Evolutionary conservation across 2,888 invertebrate species (phyloP), one percentile per base, ranked within the genome.

Genomic region (Ophioninae sp.): DNA sequence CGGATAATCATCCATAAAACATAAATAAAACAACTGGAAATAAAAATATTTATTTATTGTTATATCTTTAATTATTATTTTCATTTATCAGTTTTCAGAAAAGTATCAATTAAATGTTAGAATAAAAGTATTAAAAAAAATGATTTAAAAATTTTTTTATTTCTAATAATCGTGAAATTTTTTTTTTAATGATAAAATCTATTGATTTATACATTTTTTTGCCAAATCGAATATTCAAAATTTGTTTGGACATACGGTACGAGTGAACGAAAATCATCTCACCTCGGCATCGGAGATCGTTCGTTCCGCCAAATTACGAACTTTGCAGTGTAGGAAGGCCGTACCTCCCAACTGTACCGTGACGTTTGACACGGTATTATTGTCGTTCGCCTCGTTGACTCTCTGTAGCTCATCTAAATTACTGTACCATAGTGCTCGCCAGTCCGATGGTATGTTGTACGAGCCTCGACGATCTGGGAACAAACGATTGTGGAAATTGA

Each of bases 271-370:
- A n/a, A 62, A 73, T 2, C 85, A n/a, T 80, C 89, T 90, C 87
- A 93, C 93, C 92, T 93, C 93, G 67, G 92, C 89, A 85, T 92
- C 92, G 83, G 93, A 92, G 90, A 96, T 95, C 89, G 95, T 96
- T 90, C 96, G 94, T 92, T 97, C 97, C 88, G 95, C 96, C 87
- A 96, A 94, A 93, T 95, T 95, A 81, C 96, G 94, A 90, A 97
- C 96, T 90, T 96, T 95, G 93, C 97, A 97, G 93, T 96, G 96
- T 89, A 97, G 94, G 93, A 96, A 97, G 86, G 97, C 97, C 64
- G 96, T 95, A 79, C 96, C 95, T 70, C 97, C 97, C 83, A 96
- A 94, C 93, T 96, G 96, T 87, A 95, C 96, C 69, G 96, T 95
- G 87, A 96, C 95, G 92, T 96, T 96, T 88, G 95, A 95, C 86